Evolutionary conservation across 2,888 invertebrate species (phyloP), one percentile per base, ranked within the genome.

Genomic region (Volucella inanis): DNA sequence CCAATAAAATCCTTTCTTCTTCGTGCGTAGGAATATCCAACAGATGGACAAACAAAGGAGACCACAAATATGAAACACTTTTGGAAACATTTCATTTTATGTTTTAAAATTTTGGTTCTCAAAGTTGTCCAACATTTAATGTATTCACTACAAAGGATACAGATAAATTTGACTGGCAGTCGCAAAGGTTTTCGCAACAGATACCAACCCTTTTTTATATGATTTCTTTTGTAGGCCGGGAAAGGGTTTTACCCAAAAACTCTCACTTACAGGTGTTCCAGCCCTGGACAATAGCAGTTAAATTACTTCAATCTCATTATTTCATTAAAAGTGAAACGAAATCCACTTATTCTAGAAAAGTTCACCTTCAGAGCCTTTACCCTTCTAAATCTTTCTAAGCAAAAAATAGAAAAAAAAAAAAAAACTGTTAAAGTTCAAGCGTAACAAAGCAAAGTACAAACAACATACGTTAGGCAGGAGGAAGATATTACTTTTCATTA

Each of bases 401-500:
- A 14, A 11, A 54, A 55, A 54, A 22, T 4, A n/a, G 3, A 8
- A n/a, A n/a, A 14, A 68, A 41, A n/a, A 43, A 43, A 45, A 22
- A 18, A 14, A 22, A 2, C 18, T 0, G 18, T 22, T 22, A 22
- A 45, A 55, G 45, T 45, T 45, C 45, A 45, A 12, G 15, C 15
- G 9, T 12, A 47, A 54, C 39, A 52, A 50, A 39, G 12, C 14
- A 65, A 43, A 31, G 18, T 22, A 43, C 45, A 18, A 15, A 59
- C 31, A 68, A 45, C 45, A 47, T 14, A 38, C 68, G 47, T 22
- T 1, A 31, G 31, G 31, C 31, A 31, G 31, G 31, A 31, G 31
- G 49, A 70, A 49, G 70, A 59, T 70, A 70, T 70, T 70, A 57
- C 57, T 49, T 70, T 57, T 70, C 38, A 70, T 70, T 70, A 70